Conservation (phyloP, 1,140 invertebrate species). For the Vanessa tameamea region DNA sequence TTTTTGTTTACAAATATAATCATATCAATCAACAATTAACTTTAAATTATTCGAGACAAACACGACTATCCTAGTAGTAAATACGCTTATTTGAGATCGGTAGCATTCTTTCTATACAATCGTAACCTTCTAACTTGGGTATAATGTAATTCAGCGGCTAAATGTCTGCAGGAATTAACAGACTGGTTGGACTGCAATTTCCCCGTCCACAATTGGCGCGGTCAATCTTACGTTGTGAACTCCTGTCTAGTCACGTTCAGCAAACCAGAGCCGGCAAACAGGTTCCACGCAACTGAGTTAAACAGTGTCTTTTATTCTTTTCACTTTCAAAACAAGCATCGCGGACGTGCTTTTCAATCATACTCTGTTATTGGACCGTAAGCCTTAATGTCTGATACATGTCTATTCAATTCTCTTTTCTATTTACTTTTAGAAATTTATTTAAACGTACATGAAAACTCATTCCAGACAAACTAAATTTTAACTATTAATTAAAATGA, state of each 20-base stretch:
- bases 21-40: background rate
- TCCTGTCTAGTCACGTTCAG: conserved; percentile 76
- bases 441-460: background rate
- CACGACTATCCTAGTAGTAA: background rate
- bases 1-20: conserved; percentile 29
- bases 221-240: conserved; percentile 56
- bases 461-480: background rate
- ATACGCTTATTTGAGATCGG: background rate
- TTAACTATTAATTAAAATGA: background rate
- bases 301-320: conserved; percentile 63
- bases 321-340: conserved; percentile 57
- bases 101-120: background rate
- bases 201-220: conserved; percentile 50
- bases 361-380: conserved; percentile 32
- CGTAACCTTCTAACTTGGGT: background rate
- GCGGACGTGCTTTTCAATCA: conserved; percentile 62
- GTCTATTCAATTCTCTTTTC: conserved; percentile 13
- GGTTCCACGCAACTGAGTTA: conserved; percentile 60
- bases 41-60: background rate
- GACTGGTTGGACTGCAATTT: conserved; percentile 16
- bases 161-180: conserved; percentile 18
- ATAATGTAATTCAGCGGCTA: conserved; percentile 9
- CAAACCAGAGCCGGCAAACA: conserved; percentile 74
- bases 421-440: conserved; percentile 7
- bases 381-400: conserved; percentile 26